These are phyloP conservation scores for Drosophila sp. DNA, from an alignment of 1,140 invertebrate species.

Conservation along the genomic window DNA sequence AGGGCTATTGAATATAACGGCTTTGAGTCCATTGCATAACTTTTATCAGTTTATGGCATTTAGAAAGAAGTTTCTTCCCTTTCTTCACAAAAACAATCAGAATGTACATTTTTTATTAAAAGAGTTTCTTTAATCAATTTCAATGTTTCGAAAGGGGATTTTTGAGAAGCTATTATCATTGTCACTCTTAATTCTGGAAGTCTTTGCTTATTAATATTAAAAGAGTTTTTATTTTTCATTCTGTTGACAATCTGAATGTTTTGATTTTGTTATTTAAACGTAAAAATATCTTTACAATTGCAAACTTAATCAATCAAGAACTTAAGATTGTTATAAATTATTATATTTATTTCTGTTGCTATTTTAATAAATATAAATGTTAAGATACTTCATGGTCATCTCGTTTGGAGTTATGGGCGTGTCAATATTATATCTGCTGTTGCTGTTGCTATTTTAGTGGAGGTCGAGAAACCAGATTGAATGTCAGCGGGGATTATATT, in stretches of 20 bases:
- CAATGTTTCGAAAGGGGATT: too few relatives aligned
- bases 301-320: not conserved
- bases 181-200: too few relatives aligned
- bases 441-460: not conserved
- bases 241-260: too few relatives aligned
- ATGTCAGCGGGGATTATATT: constrained; percentile 15
- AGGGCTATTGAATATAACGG: constrained; percentile 8
- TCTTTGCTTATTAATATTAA: too few relatives aligned
- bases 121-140: too few relatives aligned
- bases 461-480: constrained; percentile 41
- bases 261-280: too few relatives aligned
- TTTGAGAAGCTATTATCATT: too few relatives aligned
- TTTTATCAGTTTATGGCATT: not conserved
- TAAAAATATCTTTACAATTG: too few relatives aligned
- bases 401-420: constrained; percentile 1
- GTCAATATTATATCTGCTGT: not conserved
- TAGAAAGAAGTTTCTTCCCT: not conserved
- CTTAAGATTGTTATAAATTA: not conserved
- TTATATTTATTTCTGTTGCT: not conserved
- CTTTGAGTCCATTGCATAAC: not conserved
- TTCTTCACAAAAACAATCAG: not conserved
- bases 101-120: too few relatives aligned
- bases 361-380: not conserved
- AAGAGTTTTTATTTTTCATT: too few relatives aligned
- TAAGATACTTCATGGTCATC: constrained; percentile 13